These are phyloP conservation scores for Phycodurus eques DNA, from an alignment of 2,113 vertebrate species.

Conservation along the genomic window DNA sequence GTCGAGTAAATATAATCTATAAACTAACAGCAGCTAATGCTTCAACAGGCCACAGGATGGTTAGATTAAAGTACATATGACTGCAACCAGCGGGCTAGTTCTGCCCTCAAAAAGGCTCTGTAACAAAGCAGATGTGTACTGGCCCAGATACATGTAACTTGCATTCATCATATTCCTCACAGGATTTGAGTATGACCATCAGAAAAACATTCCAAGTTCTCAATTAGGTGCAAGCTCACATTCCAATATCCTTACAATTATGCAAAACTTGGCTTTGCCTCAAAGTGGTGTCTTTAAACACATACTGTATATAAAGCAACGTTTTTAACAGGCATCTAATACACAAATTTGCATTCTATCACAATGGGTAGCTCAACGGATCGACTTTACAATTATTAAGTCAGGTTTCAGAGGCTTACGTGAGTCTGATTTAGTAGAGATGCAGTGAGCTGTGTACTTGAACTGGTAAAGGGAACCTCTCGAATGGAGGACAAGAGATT, in stretches of 20 bases:
- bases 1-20: neutral
- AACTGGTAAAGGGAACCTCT: neutral
- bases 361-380: too few species aligned
- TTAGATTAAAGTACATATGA: neutral
- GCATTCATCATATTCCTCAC: constrained; percentile 33
- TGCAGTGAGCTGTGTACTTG: neutral
- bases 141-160: constrained; percentile 61
- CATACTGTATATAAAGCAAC: too few species aligned
- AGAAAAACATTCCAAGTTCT: constrained; percentile 25
- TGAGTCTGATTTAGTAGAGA: neutral
- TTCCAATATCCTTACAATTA: neutral
- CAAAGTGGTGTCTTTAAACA: neutral
- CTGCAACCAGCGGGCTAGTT: constrained; percentile 47
- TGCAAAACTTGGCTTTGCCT: neutral
- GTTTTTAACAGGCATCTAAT: neutral
- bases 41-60: neutral
- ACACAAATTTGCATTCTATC: neutral
- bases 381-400: neutral
- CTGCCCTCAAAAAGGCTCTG: constrained; percentile 25
- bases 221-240: constrained; percentile 22
- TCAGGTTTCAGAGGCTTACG: neutral
- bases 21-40: neutral
- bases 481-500: neutral
- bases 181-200: constrained; percentile 49
- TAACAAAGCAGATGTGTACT: constrained; percentile 23